A percentile compares a stretch with the other conserved stretches of the same genome.
These are phyloP conservation scores for Apotomis betuletana DNA, from an alignment of 2,888 invertebrate genomes.

Conservation along the genomic window DNA sequence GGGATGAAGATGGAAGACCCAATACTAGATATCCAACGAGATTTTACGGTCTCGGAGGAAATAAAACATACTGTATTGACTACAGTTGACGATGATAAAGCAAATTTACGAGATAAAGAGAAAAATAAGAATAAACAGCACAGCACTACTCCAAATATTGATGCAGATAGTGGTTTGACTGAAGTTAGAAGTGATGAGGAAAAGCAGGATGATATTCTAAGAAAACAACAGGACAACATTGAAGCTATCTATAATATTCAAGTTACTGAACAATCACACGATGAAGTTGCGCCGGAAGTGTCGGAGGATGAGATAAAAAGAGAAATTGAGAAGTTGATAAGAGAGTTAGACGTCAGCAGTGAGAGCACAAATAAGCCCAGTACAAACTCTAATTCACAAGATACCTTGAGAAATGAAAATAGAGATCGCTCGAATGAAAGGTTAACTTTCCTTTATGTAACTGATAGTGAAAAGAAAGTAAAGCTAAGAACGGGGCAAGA, in stretches of 20 bases:
- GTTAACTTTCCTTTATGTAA: constrained; percentile 19
- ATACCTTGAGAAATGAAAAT: constrained; percentile 45
- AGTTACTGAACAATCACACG: neutral
- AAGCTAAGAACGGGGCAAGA: neutral
- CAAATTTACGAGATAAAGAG: neutral
- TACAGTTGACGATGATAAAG: neutral
- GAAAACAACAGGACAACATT: neutral
- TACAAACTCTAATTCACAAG: neutral
- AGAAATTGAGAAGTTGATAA: constrained; percentile 50
- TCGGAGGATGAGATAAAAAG: constrained; percentile 10
- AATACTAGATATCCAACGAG: neutral
- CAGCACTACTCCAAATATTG: neutral
- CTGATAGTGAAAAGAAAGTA: neutral
- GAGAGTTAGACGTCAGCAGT: constrained; percentile 54
- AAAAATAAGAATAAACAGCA: neutral
- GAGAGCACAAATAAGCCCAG: constrained; percentile 44
- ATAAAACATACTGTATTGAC: neutral
- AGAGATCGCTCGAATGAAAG: constrained; percentile 31
- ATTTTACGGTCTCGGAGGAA: neutral
- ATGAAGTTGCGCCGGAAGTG: neutral
- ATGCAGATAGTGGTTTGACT: neutral
- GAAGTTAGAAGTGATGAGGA: neutral
- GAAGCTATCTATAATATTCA: neutral
- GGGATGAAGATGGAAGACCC: neutral
- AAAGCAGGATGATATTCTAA: neutral